Percentiles rank a stretch among this genome's conserved stretches.
Evolutionary conservation across 2,888 invertebrate species (phyloP).

Genomic region (Blastobasis lacticolella): DNA sequence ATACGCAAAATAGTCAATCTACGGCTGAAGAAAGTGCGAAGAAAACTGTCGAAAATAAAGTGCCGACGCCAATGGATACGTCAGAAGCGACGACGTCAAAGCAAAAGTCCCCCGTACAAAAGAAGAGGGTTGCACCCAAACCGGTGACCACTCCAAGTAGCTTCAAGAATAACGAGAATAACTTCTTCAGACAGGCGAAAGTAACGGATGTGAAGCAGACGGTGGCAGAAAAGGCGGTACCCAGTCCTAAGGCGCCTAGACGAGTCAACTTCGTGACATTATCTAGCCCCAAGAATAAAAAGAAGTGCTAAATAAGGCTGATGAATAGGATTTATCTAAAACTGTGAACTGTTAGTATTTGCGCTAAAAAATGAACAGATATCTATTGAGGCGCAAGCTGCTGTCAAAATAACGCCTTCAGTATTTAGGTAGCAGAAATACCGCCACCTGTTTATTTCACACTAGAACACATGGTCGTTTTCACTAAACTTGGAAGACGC

Average conservation of each 20-base stretch:
- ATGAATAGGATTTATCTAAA: too few species aligned
- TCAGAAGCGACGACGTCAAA: conserved; percentile 5
- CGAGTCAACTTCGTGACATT: conserved; percentile 83
- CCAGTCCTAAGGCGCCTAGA: conserved; percentile 75
- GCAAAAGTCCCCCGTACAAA: conserved; percentile 13
- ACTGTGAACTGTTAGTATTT: too few species aligned
- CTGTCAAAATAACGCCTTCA: too few species aligned
- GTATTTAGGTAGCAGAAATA: too few species aligned
- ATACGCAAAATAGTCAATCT: conserved; percentile 37
- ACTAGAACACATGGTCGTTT: too few species aligned
- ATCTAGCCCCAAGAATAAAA: conserved; percentile 84
- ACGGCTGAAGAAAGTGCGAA: neutral
- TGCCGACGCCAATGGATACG: conserved; percentile 7
- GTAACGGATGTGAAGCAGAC: conserved; percentile 47
- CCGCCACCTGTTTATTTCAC: too few species aligned
- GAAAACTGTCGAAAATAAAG: conserved; percentile 16
- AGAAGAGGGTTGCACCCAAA: conserved; percentile 11
- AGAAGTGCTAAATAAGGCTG: conserved; percentile 31
- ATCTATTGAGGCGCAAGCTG: too few species aligned
- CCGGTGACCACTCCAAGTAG: conserved; percentile 10
- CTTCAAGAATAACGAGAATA: conserved; percentile 13
- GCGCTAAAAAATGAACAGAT: neutral
- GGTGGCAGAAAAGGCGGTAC: conserved; percentile 24
- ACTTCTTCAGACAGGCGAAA: conserved; percentile 49
- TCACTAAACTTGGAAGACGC: too few species aligned